A percentile compares a stretch with the other conserved stretches of the same genome.
Conservation (phyloP, 2,888 invertebrate genomes). For the Junonia oenone region DNA sequence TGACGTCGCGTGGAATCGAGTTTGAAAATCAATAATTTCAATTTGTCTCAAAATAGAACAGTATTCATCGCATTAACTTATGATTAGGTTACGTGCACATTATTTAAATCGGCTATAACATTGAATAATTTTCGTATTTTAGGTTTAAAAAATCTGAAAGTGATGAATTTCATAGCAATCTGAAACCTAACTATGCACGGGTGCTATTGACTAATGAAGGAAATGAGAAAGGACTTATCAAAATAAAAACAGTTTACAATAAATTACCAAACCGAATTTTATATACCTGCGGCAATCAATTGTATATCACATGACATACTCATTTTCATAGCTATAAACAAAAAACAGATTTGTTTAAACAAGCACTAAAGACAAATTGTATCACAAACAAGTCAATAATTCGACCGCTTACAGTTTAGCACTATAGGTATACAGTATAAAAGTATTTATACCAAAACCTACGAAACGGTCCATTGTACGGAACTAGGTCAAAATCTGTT, state of each 20-base stretch:
- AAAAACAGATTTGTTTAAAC: neutral
- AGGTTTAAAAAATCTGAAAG: too few species aligned
- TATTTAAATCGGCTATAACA: too few species aligned
- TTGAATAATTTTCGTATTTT: too few species aligned
- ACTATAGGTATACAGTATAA: neutral
- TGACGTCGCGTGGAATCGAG: neutral
- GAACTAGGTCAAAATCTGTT: neutral
- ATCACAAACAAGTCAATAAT: neutral
- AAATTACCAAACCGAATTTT: too few species aligned
- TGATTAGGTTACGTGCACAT: neutral
- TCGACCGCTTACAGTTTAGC: neutral
- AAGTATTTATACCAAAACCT: neutral
- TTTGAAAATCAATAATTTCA: neutral
- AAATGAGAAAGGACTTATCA: too few species aligned
- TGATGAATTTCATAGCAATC: too few species aligned
- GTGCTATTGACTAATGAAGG: too few species aligned
- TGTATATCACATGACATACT: too few species aligned
- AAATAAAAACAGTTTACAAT: too few species aligned
- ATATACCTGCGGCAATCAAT: too few species aligned
- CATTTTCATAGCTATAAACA: too few species aligned
- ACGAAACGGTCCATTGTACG: neutral
- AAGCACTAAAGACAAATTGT: neutral
- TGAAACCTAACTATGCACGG: too few species aligned
- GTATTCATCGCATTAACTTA: neutral
- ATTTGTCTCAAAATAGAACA: neutral